A percentile compares a stretch with the other conserved stretches of the same genome.
Conservation (phyloP, 2,113 vertebrate genomes). For the Brachirus orientalis region DNA sequence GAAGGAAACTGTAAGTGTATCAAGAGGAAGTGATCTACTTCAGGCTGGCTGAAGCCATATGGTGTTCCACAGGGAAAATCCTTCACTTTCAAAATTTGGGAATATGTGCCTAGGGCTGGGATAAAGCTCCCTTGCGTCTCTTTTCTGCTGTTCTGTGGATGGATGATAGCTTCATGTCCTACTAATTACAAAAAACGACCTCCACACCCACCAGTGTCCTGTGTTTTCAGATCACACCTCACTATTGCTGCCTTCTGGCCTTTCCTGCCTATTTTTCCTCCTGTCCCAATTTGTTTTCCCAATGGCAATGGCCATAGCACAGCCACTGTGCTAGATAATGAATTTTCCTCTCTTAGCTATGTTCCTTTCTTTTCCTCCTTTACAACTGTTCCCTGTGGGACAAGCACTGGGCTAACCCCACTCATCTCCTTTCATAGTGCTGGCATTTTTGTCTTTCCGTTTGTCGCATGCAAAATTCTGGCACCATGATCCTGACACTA, state of each 20-base stretch:
- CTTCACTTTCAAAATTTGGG: slow-evolving; percentile 38
- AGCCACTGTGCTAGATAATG: slow-evolving; percentile 34
- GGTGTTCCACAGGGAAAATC: slow-evolving; percentile 37
- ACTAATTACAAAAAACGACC: slow-evolving; percentile 49
- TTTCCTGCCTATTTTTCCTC: slow-evolving; percentile 30
- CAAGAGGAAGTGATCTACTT: slow-evolving; percentile 48
- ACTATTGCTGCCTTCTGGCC: slow-evolving; percentile 33
- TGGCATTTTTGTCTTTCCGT: neutral
- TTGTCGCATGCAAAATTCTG: neutral
- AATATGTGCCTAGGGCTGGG: slow-evolving; percentile 26
- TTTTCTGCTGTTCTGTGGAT: slow-evolving; percentile 13
- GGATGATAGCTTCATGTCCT: slow-evolving; percentile 26
- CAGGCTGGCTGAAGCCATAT: slow-evolving; percentile 40
- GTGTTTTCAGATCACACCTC: slow-evolving; percentile 50
- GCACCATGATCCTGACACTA: neutral
- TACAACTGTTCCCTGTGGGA: slow-evolving; percentile 20
- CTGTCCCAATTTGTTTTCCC: slow-evolving; percentile 49
- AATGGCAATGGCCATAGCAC: slow-evolving; percentile 30
- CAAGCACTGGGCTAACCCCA: slow-evolving; percentile 8
- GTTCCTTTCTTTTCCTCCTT: slow-evolving; percentile 22
- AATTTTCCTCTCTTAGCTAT: slow-evolving; percentile 35
- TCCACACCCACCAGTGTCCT: slow-evolving; percentile 1
- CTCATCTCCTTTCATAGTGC: slow-evolving; percentile 9
- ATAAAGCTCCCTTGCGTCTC: slow-evolving; percentile 37
- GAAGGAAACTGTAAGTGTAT: slow-evolving; percentile 57